A percentile compares a stretch with the other conserved stretches of the same genome.
phyloP scores from a whole-genome alignment of 2,888 invertebrate species.

The Sesia apiformis region DNA sequence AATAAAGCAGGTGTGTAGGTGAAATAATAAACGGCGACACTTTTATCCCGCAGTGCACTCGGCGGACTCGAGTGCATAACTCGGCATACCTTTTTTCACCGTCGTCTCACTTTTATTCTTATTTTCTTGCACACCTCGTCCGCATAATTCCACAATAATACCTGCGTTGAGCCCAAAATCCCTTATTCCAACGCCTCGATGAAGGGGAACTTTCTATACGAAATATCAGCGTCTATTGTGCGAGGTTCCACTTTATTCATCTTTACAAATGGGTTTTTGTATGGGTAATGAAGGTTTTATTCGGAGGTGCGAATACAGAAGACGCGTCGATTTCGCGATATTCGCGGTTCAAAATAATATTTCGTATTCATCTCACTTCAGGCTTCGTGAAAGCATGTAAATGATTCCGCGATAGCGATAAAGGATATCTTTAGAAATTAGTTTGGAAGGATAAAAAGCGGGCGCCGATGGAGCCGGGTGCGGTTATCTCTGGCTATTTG shows the following conservation, averaged over 20 bases:
- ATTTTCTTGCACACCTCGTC: conserved; percentile 57
- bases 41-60: conserved; percentile 29
- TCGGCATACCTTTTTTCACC: conserved; percentile 38
- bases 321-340: conserved; percentile 38
- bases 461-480: conserved; percentile 44
- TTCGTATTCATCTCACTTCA: not conserved
- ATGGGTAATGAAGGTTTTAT: conserved; percentile 67
- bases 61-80: conserved; percentile 38
- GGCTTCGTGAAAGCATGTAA: not conserved
- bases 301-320: conserved; percentile 56
- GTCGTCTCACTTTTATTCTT: conserved; percentile 62
- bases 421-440: conserved; percentile 37
- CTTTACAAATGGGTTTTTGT: conserved; percentile 61
- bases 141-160: conserved; percentile 63
- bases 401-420: conserved; percentile 23
- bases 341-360: conserved; percentile 5
- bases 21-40: conserved; percentile 33
- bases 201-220: conserved; percentile 62
- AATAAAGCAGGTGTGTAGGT: conserved; percentile 17
- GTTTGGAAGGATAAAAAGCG: conserved; percentile 48
- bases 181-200: conserved; percentile 30
- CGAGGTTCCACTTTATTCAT: conserved; percentile 51
- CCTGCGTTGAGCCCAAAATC: conserved; percentile 53
- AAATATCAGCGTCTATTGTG: conserved; percentile 65
- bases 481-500: conserved; percentile 67